Percentiles rank a stretch among this genome's conserved stretches.
Conservation (phyloP, 2,797 vertebrate genomes). For the Odontamblyopus lacepedii region DNA sequence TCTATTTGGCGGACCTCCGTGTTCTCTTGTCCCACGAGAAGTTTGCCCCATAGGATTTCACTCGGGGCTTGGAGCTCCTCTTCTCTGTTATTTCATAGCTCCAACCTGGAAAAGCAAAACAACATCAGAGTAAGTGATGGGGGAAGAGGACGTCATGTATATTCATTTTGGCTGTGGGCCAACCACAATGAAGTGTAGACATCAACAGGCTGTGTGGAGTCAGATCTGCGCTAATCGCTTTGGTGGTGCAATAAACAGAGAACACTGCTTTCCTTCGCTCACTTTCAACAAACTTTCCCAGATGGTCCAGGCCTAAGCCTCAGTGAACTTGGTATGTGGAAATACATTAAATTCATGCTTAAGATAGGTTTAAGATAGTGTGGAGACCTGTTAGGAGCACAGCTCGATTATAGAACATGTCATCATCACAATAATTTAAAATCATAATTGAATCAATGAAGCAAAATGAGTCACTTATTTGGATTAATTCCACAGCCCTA, state of each 20-base stretch:
- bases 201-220: conserved; percentile 59
- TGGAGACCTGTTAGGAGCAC: background rate
- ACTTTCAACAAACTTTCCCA: conserved; percentile 62
- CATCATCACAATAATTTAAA: background rate
- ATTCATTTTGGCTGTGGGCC: conserved; percentile 54
- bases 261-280: conserved; percentile 48
- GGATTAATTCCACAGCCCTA: too few relatives aligned
- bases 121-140: conserved; percentile 59
- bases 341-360: background rate
- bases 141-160: conserved; percentile 42
- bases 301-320: conserved; percentile 49
- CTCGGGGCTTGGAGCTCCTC: conserved; percentile 88
- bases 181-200: conserved; percentile 64
- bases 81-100: conserved; percentile 91
- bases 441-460: background rate
- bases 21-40: conserved; percentile 99
- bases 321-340: conserved; percentile 33
- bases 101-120: conserved; percentile 86
- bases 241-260: conserved; percentile 69
- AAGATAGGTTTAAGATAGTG: background rate
- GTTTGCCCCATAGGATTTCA: conserved; percentile 96
- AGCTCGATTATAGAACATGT: background rate
- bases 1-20: conserved; percentile 93
- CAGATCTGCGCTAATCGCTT: conserved; percentile 61
- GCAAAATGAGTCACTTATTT: too few relatives aligned